phyloP scores from a whole-genome alignment of 2,797 vertebrate species.

The Allobates femoralis region DNA sequence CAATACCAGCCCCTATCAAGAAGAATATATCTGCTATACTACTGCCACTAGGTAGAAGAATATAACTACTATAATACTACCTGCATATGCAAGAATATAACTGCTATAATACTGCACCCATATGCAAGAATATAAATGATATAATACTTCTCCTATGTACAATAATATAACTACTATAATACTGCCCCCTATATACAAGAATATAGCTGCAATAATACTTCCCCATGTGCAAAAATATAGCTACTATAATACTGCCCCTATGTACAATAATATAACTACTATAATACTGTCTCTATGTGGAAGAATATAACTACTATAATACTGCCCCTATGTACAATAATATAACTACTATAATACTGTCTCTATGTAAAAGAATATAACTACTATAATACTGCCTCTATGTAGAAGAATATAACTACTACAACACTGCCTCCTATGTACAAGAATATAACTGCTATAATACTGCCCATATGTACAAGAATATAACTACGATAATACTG shows the following conservation, averaged over 20 bases:
- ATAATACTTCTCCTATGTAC: neutral
- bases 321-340: neutral
- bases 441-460: neutral
- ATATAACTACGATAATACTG: neutral
- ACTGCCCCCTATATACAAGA: neutral
- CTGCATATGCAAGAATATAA: neutral
- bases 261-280: neutral
- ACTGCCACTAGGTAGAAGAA: neutral
- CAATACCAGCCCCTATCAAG: neutral
- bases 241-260: neutral
- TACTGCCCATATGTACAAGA: neutral
- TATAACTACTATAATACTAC: neutral
- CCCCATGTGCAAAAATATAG: no score
- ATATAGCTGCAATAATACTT: neutral
- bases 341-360: constrained; percentile 3
- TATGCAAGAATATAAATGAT: neutral
- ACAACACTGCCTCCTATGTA: neutral
- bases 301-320: neutral
- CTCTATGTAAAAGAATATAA: neutral
- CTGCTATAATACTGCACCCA: neutral
- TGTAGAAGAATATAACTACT: no score
- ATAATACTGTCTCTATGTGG: neutral
- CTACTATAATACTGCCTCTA: neutral
- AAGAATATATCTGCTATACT: neutral
- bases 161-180: neutral